Percentiles rank a stretch among this genome's conserved stretches.
These are phyloP conservation scores for Eledona agricola DNA, from an alignment of 2,888 invertebrate species.

Conservation along the genomic window DNA sequence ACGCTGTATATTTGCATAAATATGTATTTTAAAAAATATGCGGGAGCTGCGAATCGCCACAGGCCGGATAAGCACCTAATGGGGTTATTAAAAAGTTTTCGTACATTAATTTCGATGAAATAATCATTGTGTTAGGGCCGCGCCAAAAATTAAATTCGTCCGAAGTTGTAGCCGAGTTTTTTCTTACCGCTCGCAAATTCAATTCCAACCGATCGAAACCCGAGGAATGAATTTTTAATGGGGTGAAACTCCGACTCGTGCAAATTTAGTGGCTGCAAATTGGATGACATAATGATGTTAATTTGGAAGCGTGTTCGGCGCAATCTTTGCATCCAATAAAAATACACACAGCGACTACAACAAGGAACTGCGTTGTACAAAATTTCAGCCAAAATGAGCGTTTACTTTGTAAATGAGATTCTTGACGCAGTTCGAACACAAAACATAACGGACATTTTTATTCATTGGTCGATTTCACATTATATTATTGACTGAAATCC, in stretches of 20 bases:
- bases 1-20: conserved; percentile 15
- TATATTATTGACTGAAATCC: too few species aligned
- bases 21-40: conserved; percentile 19
- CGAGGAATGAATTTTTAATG: conserved; percentile 19
- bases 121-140: conserved; percentile 25
- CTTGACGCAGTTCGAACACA: too few species aligned
- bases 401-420: too few species aligned
- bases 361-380: too few species aligned
- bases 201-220: conserved; percentile 14
- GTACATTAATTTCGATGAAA: conserved; percentile 24
- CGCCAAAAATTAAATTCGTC: conserved; percentile 21
- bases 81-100: conserved; percentile 25
- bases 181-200: conserved; percentile 10
- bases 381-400: too few species aligned
- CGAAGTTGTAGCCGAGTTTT: conserved; percentile 10
- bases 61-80: conserved; percentile 4
- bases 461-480: too few species aligned
- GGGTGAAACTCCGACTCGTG: conserved; percentile 2
- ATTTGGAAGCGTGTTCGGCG: not conserved
- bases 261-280: conserved; percentile 9
- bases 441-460: too few species aligned
- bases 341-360: too few species aligned
- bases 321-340: too few species aligned
- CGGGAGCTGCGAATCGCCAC: conserved; percentile 2
- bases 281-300: conserved; percentile 15